These are phyloP conservation scores for Hydrotaea diabolus DNA, from an alignment of 2,888 invertebrate genomes.

Conservation along the genomic window DNA sequence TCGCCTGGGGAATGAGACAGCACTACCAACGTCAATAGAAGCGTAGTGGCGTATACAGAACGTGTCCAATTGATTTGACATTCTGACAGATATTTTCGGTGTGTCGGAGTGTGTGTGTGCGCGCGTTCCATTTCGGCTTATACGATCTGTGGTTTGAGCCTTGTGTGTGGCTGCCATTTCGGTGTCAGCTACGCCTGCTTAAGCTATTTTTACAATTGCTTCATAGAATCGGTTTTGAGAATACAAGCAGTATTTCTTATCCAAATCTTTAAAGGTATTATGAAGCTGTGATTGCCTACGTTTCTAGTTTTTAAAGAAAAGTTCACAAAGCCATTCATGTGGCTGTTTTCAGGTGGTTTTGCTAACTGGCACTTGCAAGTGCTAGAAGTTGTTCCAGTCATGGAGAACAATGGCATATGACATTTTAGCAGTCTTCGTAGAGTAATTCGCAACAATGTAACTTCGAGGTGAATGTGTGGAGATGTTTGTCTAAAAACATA, in stretches of 20 bases:
- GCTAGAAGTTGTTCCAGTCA: too few species aligned
- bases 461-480: too few species aligned
- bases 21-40: neutral
- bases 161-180: neutral
- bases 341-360: too few species aligned
- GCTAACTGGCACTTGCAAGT: too few species aligned
- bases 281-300: neutral
- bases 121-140: neutral
- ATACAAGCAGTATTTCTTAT: neutral
- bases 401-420: too few species aligned
- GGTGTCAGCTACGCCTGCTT: neutral
- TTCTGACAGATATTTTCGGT: slow-evolving; percentile 65
- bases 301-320: too few species aligned
- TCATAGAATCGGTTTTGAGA: neutral
- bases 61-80: slow-evolving; percentile 72
- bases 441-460: too few species aligned
- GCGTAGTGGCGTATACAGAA: slow-evolving; percentile 63
- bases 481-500: too few species aligned
- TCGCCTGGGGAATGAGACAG: neutral
- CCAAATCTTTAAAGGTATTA: neutral
- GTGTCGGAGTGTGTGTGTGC: neutral
- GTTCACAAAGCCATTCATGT: too few species aligned
- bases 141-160: neutral
- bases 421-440: too few species aligned
- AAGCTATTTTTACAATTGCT: neutral